Conservation (phyloP, 2,113 vertebrate species). For the Melanostigma gelatinosum region DNA sequence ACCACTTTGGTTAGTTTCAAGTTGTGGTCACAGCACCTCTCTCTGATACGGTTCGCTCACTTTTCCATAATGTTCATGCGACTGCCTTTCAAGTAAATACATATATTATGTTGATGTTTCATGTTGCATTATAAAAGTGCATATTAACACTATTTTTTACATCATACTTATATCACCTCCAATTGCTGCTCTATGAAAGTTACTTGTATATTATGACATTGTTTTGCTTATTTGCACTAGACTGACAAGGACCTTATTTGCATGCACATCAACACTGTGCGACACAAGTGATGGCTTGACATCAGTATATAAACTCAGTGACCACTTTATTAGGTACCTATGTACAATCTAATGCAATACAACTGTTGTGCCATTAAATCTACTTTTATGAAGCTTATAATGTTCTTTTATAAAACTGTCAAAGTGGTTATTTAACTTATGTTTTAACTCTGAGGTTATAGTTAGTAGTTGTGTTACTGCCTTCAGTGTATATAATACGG, state of each 20-base stretch:
- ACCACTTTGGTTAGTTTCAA: neutral
- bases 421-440: neutral
- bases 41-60: no score
- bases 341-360: neutral
- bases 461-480: neutral
- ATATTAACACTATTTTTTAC: neutral
- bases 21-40: neutral
- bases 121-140: neutral
- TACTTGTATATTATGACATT: neutral
- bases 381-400: neutral
- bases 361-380: neutral
- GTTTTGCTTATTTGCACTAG: neutral
- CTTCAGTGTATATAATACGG: neutral
- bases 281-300: neutral
- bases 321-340: neutral
- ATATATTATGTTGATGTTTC: neutral
- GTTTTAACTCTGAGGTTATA: neutral
- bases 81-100: neutral
- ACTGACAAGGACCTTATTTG: neutral
- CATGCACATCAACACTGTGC: neutral
- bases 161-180: neutral
- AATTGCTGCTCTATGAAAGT: neutral
- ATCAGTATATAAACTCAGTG: neutral
- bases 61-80: neutral
- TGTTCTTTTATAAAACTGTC: neutral